Conservation (phyloP, 2,888 invertebrate species). For the Plebejus argus region DNA sequence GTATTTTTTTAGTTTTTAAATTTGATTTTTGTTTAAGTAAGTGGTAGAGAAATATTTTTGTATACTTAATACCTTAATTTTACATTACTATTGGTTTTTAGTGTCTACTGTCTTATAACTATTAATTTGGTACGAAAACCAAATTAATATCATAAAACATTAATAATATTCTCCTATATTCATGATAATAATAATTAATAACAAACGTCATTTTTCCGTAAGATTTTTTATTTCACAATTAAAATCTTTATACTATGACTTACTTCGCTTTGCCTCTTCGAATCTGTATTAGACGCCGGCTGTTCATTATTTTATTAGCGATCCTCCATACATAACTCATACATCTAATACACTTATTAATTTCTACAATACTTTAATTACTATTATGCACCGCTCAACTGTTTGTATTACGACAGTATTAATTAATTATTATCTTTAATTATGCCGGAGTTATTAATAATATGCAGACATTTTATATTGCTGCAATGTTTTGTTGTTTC, state of each 20-base stretch:
- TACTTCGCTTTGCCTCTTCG: background rate
- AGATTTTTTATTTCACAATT: too few relatives aligned
- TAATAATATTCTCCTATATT: too few relatives aligned
- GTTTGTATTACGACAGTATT: slow-evolving; percentile 1
- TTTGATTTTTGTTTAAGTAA: too few relatives aligned
- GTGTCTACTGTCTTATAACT: too few relatives aligned
- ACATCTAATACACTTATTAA: slow-evolving; percentile 67
- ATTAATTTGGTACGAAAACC: too few relatives aligned
- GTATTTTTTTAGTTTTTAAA: too few relatives aligned
- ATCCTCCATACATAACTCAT: slow-evolving; percentile 68
- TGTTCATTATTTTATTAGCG: slow-evolving; percentile 75
- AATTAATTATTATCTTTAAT: slow-evolving; percentile 22
- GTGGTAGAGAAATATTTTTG: too few relatives aligned
- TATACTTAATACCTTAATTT: too few relatives aligned
- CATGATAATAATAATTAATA: too few relatives aligned
- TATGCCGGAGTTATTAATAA: slow-evolving; percentile 16
- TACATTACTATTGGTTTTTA: too few relatives aligned
- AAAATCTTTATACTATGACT: background rate
- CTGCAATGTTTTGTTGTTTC: background rate
- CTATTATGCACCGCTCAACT: slow-evolving; percentile 37
- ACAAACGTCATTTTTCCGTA: too few relatives aligned
- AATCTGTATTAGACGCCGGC: slow-evolving; percentile 46
- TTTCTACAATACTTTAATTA: slow-evolving; percentile 69
- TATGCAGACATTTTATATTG: slow-evolving; percentile 6
- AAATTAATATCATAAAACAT: too few relatives aligned